phyloP scores from a whole-genome alignment of 2,888 invertebrate genomes.

The Caenorhabditis sp. region DNA sequence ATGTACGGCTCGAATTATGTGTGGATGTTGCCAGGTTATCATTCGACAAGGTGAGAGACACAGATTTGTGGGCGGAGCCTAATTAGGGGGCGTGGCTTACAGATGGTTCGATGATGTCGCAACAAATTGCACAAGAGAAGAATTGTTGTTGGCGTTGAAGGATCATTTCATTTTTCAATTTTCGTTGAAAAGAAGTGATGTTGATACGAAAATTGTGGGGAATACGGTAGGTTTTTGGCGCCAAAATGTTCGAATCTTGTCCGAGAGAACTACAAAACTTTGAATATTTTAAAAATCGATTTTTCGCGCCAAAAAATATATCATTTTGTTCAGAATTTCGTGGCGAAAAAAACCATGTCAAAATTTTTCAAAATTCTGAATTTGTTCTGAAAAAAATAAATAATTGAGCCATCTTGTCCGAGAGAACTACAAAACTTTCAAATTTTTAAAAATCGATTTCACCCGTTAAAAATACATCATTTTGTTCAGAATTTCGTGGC shows the following conservation, averaged over 20 bases:
- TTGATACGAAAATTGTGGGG: constrained; percentile 40
- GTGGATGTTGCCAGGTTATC: constrained; percentile 86
- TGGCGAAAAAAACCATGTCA: no score
- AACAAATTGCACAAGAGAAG: constrained; percentile 32
- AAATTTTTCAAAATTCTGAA: no score
- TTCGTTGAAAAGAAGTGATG: constrained; percentile 50
- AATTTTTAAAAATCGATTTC: no score
- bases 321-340: no score
- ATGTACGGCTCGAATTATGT: constrained; percentile 91
- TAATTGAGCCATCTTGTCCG: no score
- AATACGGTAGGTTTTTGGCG: constrained; percentile 39
- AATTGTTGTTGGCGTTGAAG: constrained; percentile 18
- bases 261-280: no score
- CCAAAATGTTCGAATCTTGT: constrained; percentile 2
- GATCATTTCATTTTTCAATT: constrained; percentile 77
- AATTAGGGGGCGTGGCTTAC: not conserved
- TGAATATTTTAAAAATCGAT: no score
- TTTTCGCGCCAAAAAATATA: no score
- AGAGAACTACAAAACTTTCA: no score
- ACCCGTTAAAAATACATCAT: no score
- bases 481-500: no score
- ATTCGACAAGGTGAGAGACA: constrained; percentile 59
- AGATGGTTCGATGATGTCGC: constrained; percentile 28
- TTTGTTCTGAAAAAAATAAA: no score
- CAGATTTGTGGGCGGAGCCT: not conserved